These are phyloP conservation scores for Eretmocerus hayati DNA, from an alignment of 2,888 invertebrate species.

Conservation along the genomic window DNA sequence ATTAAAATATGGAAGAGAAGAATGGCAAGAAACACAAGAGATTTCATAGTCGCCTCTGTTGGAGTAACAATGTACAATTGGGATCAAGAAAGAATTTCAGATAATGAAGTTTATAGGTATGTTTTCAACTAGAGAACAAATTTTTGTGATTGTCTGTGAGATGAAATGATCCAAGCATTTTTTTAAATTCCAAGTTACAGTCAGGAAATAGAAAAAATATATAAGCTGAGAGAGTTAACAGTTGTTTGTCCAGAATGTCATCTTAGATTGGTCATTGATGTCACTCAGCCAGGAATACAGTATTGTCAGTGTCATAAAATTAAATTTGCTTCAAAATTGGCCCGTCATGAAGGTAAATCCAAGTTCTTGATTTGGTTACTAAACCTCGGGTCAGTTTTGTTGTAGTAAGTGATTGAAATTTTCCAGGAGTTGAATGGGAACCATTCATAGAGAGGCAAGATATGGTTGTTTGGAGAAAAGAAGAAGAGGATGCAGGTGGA, in stretches of 20 bases:
- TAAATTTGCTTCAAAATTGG: slow-evolving; percentile 16
- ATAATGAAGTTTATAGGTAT: slow-evolving; percentile 51
- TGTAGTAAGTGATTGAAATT: not conserved
- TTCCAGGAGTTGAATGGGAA: slow-evolving; percentile 57
- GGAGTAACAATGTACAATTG: slow-evolving; percentile 56
- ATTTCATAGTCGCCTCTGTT: slow-evolving; percentile 53
- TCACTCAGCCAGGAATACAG: slow-evolving; percentile 42
- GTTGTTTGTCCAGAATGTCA: slow-evolving; percentile 51
- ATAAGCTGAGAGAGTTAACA: slow-evolving; percentile 51
- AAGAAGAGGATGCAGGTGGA: slow-evolving; percentile 57
- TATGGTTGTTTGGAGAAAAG: slow-evolving; percentile 73
- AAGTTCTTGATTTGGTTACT: not conserved
- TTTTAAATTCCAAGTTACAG: slow-evolving; percentile 41
- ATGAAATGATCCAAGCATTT: not conserved
- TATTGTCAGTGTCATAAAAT: slow-evolving; percentile 48
- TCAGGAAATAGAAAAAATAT: slow-evolving; percentile 55
- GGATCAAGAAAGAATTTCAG: slow-evolving; percentile 55
- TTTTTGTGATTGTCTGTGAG: slow-evolving; percentile 11
- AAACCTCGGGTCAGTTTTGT: not conserved
- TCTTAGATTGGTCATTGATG: slow-evolving; percentile 45
- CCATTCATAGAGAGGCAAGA: slow-evolving; percentile 75
- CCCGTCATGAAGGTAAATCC: not conserved
- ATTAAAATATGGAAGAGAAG: slow-evolving; percentile 47
- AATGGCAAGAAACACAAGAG: slow-evolving; percentile 48
- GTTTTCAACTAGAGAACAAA: not conserved